Base-by-base conservation (phyloP, 2,888 invertebrate species). In the Exephanes ischioxanthus region DNA sequence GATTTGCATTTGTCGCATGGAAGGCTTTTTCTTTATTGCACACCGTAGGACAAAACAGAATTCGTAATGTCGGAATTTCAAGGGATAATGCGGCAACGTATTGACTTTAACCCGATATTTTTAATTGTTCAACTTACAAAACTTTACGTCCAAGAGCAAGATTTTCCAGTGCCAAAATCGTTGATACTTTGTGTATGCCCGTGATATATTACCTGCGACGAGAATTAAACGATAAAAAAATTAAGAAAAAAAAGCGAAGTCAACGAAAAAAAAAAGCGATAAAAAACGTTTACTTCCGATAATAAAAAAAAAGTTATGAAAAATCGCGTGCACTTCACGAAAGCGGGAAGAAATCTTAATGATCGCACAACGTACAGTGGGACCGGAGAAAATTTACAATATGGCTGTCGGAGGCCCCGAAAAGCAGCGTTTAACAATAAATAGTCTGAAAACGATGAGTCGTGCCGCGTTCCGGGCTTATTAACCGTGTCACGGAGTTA, bases 371-470 rank as follows among this genome's bases (percentile, higher is more conserved):
- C 53, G 77, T 58, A 55, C 67, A 87, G 80, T 78, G 71, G 48
- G 81, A 75, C 79, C 67, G 71, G 71, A 80, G 85, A 89, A 88
- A 88, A 89, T 89, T 86, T 89, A 89, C 91, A 92, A 92, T 90
- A 92, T 92, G 92, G 91, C 91, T 92, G 89, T 90, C 90, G 89
- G 82, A 75, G 70, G 81, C 81, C 80, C 70, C 88, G 88, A 88
- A 90, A 91, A 88, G 88, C 82, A 88, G 89, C 83, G 79, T 86
- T 48, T 87, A 90, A 89, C 87, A 90, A 89, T 87, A 88, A 90
- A 88, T 86, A 87, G 84, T 80, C 70, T 71, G 72, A 51, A 75
- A 72, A 63, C 85, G 79, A 84, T 77, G 79, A 82, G 78, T 81
- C 67, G 72, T 48, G 66, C 76, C 83, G 85, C 82, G 73, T 79